Percentiles rank a stretch among this genome's conserved stretches.
These are phyloP conservation scores for Microtus richardsoni DNA, from an alignment of 2,113 vertebrate genomes.

Conservation along the genomic window DNA sequence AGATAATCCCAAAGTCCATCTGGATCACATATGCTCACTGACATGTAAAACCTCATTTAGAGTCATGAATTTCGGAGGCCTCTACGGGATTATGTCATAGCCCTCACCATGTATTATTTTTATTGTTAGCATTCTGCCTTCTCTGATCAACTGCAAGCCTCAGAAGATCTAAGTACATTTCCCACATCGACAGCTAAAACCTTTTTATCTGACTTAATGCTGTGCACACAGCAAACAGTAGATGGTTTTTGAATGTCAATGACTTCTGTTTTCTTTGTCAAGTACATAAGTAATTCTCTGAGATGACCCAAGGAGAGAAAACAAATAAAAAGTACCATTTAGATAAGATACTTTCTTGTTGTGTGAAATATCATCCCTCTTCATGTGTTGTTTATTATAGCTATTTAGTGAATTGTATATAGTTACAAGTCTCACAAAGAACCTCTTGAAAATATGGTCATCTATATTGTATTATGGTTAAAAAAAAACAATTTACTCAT, in stretches of 20 bases:
- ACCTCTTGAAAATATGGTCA: not conserved
- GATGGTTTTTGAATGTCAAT: not conserved
- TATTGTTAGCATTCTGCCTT: slow-evolving; percentile 61
- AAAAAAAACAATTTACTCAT: not conserved
- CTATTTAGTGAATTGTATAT: not conserved
- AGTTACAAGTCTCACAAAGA: not conserved
- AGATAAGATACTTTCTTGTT: not conserved
- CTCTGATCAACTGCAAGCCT: slow-evolving; percentile 14
- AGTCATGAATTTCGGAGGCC: slow-evolving; percentile 31
- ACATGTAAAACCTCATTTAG: slow-evolving; percentile 51
- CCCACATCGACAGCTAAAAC: not conserved
- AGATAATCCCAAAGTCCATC: slow-evolving; percentile 61
- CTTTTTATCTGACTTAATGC: not conserved
- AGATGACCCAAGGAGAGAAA: not conserved
- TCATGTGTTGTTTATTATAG: not conserved
- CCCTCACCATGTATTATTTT: slow-evolving; percentile 44
- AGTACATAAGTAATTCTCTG: not conserved
- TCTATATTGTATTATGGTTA: not conserved
- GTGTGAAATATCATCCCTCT: not conserved
- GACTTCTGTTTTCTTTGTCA: slow-evolving; percentile 29
- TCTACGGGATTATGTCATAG: slow-evolving; percentile 62
- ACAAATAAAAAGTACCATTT: not conserved
- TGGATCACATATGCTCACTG: slow-evolving; percentile 68
- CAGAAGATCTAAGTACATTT: slow-evolving; percentile 19
- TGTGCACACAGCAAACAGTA: slow-evolving; percentile 2